A percentile compares a stretch with the other conserved stretches of the same genome.
These are phyloP conservation scores for Adrianichthys oophorus DNA, from an alignment of 2,797 vertebrate genomes.

Conservation along the genomic window DNA sequence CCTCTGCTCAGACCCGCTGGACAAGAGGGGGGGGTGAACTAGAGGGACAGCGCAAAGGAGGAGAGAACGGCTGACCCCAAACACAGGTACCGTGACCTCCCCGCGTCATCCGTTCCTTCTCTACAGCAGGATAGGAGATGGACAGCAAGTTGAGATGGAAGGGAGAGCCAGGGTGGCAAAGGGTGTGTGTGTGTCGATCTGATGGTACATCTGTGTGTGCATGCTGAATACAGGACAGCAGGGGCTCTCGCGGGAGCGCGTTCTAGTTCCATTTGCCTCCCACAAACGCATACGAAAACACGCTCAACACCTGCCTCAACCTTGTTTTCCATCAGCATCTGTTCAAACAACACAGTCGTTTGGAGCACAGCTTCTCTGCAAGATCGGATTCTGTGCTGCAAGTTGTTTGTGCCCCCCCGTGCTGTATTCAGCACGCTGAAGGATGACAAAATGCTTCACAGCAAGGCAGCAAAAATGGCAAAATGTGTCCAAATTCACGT, in stretches of 20 bases:
- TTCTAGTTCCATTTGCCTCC: slow-evolving; percentile 53
- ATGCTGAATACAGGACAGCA: slow-evolving; percentile 46
- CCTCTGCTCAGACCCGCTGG: slow-evolving; percentile 51
- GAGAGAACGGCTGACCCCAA: slow-evolving; percentile 62
- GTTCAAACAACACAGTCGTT: slow-evolving; percentile 46
- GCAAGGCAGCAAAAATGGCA: too few relatives aligned
- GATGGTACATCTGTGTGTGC: slow-evolving; percentile 23
- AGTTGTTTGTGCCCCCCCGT: slow-evolving; percentile 12
- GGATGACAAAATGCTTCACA: too few relatives aligned
- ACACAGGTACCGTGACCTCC: slow-evolving; percentile 60
- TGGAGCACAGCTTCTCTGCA: slow-evolving; percentile 26
- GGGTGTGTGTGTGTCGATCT: slow-evolving; percentile 22
- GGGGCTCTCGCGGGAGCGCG: slow-evolving; percentile 42
- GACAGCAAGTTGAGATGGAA: slow-evolving; percentile 24
- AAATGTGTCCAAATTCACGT: slow-evolving; percentile 1
- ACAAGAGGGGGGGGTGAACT: slow-evolving; percentile 35
- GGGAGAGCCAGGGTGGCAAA: slow-evolving; percentile 13
- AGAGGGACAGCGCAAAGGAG: slow-evolving; percentile 47
- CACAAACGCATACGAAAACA: slow-evolving; percentile 32
- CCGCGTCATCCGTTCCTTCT: slow-evolving; percentile 29
- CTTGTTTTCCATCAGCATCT: slow-evolving; percentile 54
- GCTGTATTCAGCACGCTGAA: too few relatives aligned
- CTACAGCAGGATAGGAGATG: slow-evolving; percentile 15
- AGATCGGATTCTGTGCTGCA: slow-evolving; percentile 7
- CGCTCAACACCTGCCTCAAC: slow-evolving; percentile 48